A percentile compares a stretch with the other conserved stretches of the same genome.
Conservation (phyloP, 2,113 vertebrate genomes). For the Mungos mungo region DNA sequence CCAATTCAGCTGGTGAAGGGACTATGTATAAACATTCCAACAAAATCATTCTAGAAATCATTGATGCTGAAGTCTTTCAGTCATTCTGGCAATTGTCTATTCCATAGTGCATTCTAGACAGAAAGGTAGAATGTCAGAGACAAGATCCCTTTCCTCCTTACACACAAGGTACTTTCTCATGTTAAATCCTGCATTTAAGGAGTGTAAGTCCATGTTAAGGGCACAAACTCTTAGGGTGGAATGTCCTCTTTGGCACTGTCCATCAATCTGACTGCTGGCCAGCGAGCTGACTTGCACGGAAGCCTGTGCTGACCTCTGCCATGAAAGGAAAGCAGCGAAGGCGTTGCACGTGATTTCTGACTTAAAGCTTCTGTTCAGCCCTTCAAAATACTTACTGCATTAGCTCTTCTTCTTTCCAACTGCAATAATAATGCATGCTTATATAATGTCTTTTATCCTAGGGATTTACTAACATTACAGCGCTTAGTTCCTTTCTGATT, state of each 20-base stretch:
- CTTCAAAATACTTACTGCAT: background rate
- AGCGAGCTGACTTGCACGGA: background rate
- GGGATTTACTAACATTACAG: background rate
- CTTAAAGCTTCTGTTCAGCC: background rate
- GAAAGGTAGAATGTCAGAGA: background rate
- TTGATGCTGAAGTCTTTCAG: background rate
- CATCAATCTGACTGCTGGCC: background rate
- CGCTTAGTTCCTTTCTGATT: background rate
- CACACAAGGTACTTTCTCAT: background rate
- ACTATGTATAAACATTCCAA: background rate
- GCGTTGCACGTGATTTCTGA: background rate
- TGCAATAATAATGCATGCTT: background rate
- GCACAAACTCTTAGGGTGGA: background rate
- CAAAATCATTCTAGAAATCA: background rate
- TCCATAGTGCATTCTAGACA: background rate
- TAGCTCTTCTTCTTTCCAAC: background rate
- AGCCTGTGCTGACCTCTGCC: background rate
- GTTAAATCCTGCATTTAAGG: background rate
- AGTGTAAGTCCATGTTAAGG: background rate
- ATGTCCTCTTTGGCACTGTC: background rate
- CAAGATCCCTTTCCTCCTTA: background rate
- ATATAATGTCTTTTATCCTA: background rate
- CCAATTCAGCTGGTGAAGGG: background rate
- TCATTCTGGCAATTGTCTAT: background rate
- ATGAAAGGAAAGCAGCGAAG: background rate